Base-by-base conservation (phyloP, 2,113 vertebrate genomes). In the Otolemur garnettii region DNA sequence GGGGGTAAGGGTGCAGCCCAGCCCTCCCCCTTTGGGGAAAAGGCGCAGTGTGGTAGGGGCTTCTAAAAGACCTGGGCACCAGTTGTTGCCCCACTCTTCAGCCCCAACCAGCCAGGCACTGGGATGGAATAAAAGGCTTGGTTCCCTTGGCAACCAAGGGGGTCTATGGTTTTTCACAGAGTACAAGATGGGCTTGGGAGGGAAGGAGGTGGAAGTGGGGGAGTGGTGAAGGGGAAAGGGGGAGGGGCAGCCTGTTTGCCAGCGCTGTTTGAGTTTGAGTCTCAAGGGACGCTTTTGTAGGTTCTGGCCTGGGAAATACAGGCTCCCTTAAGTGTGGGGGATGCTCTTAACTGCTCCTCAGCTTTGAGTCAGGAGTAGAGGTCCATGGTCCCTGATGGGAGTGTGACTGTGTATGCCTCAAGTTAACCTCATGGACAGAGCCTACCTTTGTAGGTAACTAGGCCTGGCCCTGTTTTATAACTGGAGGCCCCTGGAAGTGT, bases 81-180 rank as follows among this genome's bases (percentile, higher is more conserved):
- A 97, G 96, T 17, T 97, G 93, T 45, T 92, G 80, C 92, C 92
- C 91, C 88, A 98, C 1, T 50, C 75, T 94, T 87, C 82, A 96
- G 87, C 90, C 95, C 93, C 96, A 95, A 96, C 74, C 97, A 97
- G 96, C 19, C 91, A 93, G 93, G 96, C 94, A 89, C 28, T 97
- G 97, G 97, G 98, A 98, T 93, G 90, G 97, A 98, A 96, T 85
- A 97, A 96, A 77, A 97, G 97, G 94, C 91, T 97, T 88, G 96
- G 98, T 96, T 97, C 86, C 97, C 97, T 95, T 96, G 93, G 93
- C 97, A 98, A 98, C 97, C 22, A 2, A 60, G 96, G 81, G 87
- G 87, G 55, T 62, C 96, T 97, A 81, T 15, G 38, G 91, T 93
- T 95, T 97, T 97, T 96, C 94, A 96, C 74, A 53, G 91, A 89